Evolutionary conservation across 2,797 vertebrate genomes (phyloP).

Genomic region (Spea hammondii): DNA sequence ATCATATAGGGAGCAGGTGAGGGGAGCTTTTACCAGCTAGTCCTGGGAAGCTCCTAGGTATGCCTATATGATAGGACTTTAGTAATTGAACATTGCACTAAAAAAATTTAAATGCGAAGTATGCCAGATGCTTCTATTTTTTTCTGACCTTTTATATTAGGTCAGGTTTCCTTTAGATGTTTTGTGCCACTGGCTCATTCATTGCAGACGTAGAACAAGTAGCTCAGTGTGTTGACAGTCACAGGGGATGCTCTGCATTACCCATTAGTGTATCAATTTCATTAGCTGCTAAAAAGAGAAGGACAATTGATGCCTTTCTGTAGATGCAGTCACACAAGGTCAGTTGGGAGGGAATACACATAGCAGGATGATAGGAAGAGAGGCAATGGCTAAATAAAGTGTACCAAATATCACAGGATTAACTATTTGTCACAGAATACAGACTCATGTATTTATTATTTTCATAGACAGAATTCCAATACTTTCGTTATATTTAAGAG

Average conservation of each 20-base stretch:
- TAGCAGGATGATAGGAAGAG: constrained; percentile 15
- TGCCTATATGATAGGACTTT: too few relatives aligned
- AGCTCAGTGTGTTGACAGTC: constrained; percentile 17
- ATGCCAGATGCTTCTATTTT: neutral
- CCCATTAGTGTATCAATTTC: constrained; percentile 48
- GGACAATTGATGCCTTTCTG: constrained; percentile 37
- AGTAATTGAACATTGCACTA: too few relatives aligned
- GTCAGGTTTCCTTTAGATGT: neutral
- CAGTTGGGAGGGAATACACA: constrained; percentile 8
- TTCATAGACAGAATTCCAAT: too few relatives aligned
- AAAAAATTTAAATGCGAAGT: neutral
- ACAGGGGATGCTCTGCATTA: constrained; percentile 18
- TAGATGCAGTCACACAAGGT: constrained; percentile 25
- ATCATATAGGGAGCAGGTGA: too few relatives aligned
- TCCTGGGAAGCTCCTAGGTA: too few relatives aligned
- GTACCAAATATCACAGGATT: neutral
- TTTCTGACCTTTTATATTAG: neutral
- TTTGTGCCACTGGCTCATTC: constrained; percentile 1
- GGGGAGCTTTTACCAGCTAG: too few relatives aligned
- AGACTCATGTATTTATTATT: too few relatives aligned
- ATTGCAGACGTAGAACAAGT: constrained; percentile 30
- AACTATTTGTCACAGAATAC: constrained; percentile 1
- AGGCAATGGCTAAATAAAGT: constrained; percentile 12
- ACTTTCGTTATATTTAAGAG: too few relatives aligned
- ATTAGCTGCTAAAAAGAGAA: constrained; percentile 22